phyloP scores from a whole-genome alignment of 2,113 vertebrate genomes.

The Chaetodon auriga region DNA sequence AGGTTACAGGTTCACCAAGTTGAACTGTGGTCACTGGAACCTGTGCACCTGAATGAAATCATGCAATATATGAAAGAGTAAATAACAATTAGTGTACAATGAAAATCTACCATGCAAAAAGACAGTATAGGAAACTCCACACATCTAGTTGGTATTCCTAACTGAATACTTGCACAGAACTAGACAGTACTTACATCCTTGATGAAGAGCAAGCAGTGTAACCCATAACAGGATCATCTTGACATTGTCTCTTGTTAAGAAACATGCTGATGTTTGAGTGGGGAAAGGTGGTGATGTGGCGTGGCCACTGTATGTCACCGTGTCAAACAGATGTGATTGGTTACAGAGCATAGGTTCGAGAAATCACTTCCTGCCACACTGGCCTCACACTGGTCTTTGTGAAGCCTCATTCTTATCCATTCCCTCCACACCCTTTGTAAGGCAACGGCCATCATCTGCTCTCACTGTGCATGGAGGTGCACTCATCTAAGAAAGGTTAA shows the following conservation, averaged over 20 bases:
- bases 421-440: background rate
- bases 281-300: background rate
- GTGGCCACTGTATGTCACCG: background rate
- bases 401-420: background rate
- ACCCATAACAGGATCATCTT: constrained; percentile 38
- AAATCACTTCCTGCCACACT: background rate
- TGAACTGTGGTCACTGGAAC: constrained; percentile 22
- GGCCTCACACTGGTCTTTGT: background rate
- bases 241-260: background rate
- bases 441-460: too few relatives aligned
- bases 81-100: fast-evolving
- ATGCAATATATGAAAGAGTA: background rate
- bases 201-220: constrained; percentile 9
- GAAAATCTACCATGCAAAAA: background rate
- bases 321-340: constrained; percentile 26
- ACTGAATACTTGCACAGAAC: background rate
- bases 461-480: too few relatives aligned
- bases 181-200: constrained; percentile 10
- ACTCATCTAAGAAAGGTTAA: too few relatives aligned
- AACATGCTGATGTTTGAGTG: background rate
- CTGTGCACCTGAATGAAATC: constrained; percentile 4
- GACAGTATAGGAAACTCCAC: too few relatives aligned
- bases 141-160: background rate
- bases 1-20: background rate
- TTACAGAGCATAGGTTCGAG: background rate